Evolutionary conservation across 2,888 invertebrate genomes (phyloP), one percentile per base, ranked within the genome.

Genomic region (Lymantria dispar): DNA sequence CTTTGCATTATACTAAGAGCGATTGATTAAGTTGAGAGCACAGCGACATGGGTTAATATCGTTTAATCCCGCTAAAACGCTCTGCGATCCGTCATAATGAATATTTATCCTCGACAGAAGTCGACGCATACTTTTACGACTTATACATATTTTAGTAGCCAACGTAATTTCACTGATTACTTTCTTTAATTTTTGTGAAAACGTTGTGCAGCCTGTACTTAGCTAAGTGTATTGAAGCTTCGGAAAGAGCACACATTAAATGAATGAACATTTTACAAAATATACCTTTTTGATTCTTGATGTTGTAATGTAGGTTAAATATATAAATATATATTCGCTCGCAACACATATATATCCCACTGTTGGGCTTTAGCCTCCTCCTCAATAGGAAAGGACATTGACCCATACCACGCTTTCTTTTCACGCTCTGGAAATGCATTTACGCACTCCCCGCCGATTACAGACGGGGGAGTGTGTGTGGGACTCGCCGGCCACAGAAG

Each of bases 141-240:
- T 87, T 78, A 89, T 91, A 89, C 90, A 91, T 91, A 89, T 90
- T 91, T 90, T 87, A 90, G 89, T 89, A 88, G 88, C 85, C 76
- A 55, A 58, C 80, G 88, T 91, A 88, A 90, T 91, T 85, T 69
- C 81, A 82, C 86, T 91, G 90, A 91, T 91, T 88, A 85, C 89
- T 85, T 89, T 87, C 87, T 88, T 88, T 89, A 90, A 90, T 90
- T 87, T 85, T 84, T 86, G 77, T 83, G 80, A 81, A 85, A 87
- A 87, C 80, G 75, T 72, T 64, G 66, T 65, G 66, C 73, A 66
- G 64, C 60, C 56, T 45, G 65, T 70, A 64, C 47, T 43, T 50
- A 70, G 71, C 71, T 80, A 83, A 85, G 82, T 87, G 81, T 87
- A 89, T 85, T 85, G 82, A 78, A 78, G 75, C 80, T 78, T 68